Base-by-base conservation (phyloP, 2,113 vertebrate species). In the Notarius lentiginosus region DNA sequence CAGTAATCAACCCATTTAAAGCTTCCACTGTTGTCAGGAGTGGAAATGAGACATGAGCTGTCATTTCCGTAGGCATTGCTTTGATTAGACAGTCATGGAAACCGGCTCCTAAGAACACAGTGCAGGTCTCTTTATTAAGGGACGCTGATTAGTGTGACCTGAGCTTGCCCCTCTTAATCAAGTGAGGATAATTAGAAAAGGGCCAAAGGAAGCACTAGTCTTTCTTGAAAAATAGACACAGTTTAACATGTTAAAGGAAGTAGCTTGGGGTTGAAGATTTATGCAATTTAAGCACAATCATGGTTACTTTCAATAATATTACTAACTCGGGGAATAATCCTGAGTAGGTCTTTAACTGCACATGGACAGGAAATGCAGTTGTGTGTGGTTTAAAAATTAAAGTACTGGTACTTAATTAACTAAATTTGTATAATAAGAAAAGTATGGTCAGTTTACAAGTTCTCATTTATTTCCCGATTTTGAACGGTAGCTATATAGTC, bases 111-210 rank as follows among this genome's bases (percentile, higher is more conserved):
- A 55, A 79, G 63, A 63, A 84, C 68, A 63, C 58, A 75, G 76
- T 63, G 76, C 76, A 61, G 75, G 47, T 84, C 88, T 30, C 60
- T 68, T 82, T 87, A 82, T 87, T 85, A 79, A 84, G 77, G 47
- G 27, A 60, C 22, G 55, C 60, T 85, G 88, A 89, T 85, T 87
- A 84, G 68, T 82, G 66, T 89, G 85, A 87, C 86, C 88, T 66
- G 83, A 83, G 83, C 30, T 73, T 82, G 60, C 83, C 14, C 47
- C 11, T 85, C 70, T 81, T 89, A 87, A 89, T 89, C 76, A 82
- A 79, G 70, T 63, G 53, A 60, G 55, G 34, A 70, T 68, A 79
- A 79, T 68, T 30, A 84, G 60, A 76, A 18, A 53, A 34, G 79
- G 79, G 5, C 22, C 65, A 53, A 65, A 61, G 22, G n/a, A 30